Conservation (phyloP, 1,140 invertebrate species). For the Drosophila orena region DNA sequence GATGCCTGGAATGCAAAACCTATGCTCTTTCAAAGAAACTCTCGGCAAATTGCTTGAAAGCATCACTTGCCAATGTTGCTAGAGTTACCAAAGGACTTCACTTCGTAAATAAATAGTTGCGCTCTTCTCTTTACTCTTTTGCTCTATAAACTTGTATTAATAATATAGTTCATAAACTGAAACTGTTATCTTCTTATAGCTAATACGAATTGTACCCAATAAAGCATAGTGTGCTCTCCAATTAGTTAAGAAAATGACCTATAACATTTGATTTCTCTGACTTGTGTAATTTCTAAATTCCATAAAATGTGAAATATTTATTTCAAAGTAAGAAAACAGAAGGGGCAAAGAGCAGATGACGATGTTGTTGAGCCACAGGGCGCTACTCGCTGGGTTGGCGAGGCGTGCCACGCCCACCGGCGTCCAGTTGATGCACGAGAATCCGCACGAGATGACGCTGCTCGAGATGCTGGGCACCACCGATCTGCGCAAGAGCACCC, state of each 20-base stretch:
- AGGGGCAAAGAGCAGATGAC: background rate
- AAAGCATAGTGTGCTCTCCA: too few species aligned
- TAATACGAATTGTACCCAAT: too few species aligned
- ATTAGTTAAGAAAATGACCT: too few species aligned
- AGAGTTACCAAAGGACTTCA: background rate
- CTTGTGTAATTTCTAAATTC: background rate
- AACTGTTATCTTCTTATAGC: too few species aligned
- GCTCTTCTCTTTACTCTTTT: too few species aligned
- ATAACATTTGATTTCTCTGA: background rate
- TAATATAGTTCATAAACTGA: too few species aligned
- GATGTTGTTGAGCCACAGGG: background rate
- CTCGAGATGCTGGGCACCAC: constrained; percentile 22
- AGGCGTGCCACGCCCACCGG: background rate
- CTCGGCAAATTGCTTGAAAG: constrained; percentile 19
- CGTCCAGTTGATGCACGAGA: background rate
- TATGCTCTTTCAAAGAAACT: constrained; percentile 4
- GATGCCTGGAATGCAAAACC: constrained; percentile 35
- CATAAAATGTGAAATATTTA: background rate
- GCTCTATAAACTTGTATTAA: too few species aligned
- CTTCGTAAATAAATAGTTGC: constrained; percentile 4
- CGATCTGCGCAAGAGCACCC: constrained; percentile 28
- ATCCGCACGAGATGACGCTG: background rate
- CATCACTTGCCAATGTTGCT: constrained; percentile 1
- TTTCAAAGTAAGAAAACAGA: background rate
- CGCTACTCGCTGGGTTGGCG: background rate